phyloP scores from a whole-genome alignment of 2,797 vertebrate genomes.

The Anniella stebbinsi region DNA sequence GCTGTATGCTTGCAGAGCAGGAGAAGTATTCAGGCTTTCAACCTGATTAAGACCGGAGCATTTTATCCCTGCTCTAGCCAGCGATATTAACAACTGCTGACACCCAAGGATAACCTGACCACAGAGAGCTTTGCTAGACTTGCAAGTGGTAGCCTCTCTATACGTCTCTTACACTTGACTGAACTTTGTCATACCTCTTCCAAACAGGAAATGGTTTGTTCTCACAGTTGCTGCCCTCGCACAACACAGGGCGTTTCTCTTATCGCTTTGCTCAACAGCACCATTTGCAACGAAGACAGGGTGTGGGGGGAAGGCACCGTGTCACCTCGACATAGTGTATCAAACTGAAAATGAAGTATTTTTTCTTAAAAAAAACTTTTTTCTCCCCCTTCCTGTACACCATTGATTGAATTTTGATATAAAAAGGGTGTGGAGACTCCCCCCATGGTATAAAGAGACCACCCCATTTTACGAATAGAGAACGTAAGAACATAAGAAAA shows the following conservation, averaged over 20 bases:
- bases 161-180: constrained; percentile 50
- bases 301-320: constrained; percentile 65
- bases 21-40: not conserved
- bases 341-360: constrained; percentile 46
- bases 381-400: not conserved
- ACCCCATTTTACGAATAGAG: not conserved
- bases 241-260: constrained; percentile 64
- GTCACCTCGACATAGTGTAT: constrained; percentile 54
- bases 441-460: not conserved
- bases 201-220: constrained; percentile 79
- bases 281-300: constrained; percentile 68
- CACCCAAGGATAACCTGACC: constrained; percentile 15
- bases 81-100: not conserved
- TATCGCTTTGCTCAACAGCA: constrained; percentile 59
- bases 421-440: not conserved
- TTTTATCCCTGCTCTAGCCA: not conserved
- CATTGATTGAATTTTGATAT: not conserved
- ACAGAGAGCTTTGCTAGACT: constrained; percentile 63
- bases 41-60: not conserved
- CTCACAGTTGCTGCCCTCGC: constrained; percentile 67
- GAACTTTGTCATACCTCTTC: constrained; percentile 69
- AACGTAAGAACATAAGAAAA: no score
- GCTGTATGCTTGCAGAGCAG: not conserved
- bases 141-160: constrained; percentile 68
- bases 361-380: not conserved